A percentile compares a stretch with the other conserved stretches of the same genome.
Evolutionary conservation across 2,113 vertebrate species (phyloP).

Genomic region (Numenius arquata): DNA sequence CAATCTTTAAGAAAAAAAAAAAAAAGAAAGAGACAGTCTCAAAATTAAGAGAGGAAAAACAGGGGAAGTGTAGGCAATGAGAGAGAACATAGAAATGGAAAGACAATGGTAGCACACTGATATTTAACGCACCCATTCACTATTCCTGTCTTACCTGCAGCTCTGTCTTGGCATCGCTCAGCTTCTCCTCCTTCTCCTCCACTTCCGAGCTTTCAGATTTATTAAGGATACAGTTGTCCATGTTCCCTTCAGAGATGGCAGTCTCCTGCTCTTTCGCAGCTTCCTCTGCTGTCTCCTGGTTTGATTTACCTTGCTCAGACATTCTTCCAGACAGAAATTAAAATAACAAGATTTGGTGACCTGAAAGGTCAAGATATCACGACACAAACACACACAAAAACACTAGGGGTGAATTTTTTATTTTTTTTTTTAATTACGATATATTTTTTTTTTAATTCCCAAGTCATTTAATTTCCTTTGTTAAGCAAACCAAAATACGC

Average conservation of each 20-base stretch:
- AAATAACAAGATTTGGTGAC: slow-evolving; percentile 63
- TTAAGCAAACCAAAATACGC: not conserved
- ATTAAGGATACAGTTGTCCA: slow-evolving; percentile 74
- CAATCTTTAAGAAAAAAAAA: not conserved
- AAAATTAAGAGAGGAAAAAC: not conserved
- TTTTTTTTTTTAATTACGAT: not conserved
- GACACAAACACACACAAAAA: slow-evolving; percentile 12
- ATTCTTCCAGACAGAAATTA: slow-evolving; percentile 77
- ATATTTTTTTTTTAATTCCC: not conserved
- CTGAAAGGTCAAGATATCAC: slow-evolving; percentile 64
- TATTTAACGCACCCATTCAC: fast-evolving
- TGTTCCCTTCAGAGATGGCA: slow-evolving; percentile 46
- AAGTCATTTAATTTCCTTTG: not conserved
- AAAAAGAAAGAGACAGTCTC: not conserved
- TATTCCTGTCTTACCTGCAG: slow-evolving; percentile 67
- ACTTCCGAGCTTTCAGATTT: slow-evolving; percentile 76
- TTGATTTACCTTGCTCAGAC: slow-evolving; percentile 80
- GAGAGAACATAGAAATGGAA: not conserved
- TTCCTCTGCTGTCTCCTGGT: slow-evolving; percentile 67
- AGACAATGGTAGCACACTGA: not conserved
- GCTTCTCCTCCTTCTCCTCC: slow-evolving; percentile 76
- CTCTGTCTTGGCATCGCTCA: slow-evolving; percentile 67
- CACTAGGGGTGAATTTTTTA: not conserved
- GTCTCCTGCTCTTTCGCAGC: slow-evolving; percentile 63
- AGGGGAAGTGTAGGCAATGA: not conserved